These are phyloP conservation scores for Hoplodrina blanda DNA, from an alignment of 2,888 invertebrate genomes.

Conservation along the genomic window DNA sequence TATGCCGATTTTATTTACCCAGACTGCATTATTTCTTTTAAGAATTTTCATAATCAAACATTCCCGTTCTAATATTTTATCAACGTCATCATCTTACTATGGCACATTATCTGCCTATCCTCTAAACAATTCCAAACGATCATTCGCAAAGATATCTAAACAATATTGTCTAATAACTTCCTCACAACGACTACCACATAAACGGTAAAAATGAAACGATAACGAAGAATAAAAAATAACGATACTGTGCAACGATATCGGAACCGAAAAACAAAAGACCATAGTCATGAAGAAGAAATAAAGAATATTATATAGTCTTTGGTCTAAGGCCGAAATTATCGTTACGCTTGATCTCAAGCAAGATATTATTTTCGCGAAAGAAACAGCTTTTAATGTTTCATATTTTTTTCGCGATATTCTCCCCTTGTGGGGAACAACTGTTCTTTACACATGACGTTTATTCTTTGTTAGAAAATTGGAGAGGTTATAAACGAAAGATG, in stretches of 20 bases:
- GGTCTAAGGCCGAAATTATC: constrained; percentile 26
- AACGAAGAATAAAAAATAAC: constrained; percentile 59
- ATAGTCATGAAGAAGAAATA: constrained; percentile 5
- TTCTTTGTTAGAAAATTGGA: constrained; percentile 1
- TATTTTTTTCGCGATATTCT: constrained; percentile 24
- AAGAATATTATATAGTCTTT: constrained; percentile 1
- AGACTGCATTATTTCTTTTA: no score
- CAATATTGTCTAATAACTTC: constrained; percentile 46
- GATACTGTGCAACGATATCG: constrained; percentile 43
- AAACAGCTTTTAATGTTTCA: constrained; percentile 27
- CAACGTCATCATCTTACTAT: neutral
- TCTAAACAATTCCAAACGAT: constrained; percentile 10
- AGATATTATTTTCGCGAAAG: constrained; percentile 27
- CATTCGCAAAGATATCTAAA: constrained; percentile 6
- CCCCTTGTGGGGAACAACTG: constrained; percentile 1
- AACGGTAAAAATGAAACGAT: constrained; percentile 56
- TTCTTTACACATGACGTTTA: constrained; percentile 16
- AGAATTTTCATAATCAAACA: neutral
- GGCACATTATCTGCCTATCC: neutral
- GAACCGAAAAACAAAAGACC: constrained; percentile 43
- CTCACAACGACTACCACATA: constrained; percentile 42
- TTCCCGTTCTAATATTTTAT: neutral
- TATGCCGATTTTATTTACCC: no score
- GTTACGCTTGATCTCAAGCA: constrained; percentile 30
- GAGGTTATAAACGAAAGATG: neutral